Evolutionary conservation across 2,888 invertebrate species (phyloP), one percentile per base, ranked within the genome.

Genomic region (Cartodere bifasciata): DNA sequence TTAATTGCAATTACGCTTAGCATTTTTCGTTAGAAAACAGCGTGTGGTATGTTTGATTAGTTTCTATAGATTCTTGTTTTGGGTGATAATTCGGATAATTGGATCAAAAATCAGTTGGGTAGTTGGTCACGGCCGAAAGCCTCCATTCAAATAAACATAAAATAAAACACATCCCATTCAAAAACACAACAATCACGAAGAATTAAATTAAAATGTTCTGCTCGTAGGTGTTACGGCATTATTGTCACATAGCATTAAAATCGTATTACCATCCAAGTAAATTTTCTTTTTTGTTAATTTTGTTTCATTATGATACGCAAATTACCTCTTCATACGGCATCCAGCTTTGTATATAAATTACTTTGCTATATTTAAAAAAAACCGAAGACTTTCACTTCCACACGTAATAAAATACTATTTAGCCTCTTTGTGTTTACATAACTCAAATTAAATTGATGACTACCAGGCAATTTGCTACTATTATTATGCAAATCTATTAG

Each of bases 191-290:
- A n/a, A n/a, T n/a, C n/a, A n/a, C n/a, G n/a, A 54, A 55, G 56
- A 56, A 56, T 56, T 55, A 57, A 58, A 59, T 59, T 59, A 59
- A 56, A 57, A 55, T 54, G 58, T 56, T 56, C 45, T 55, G 57
- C 48, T 54, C 42, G 48, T 53, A 54, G 55, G 56, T 59, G 59
- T 59, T 58, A 59, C 58, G 58, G 55, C 54, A 55, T 52, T 50
- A 55, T 57, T 59, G 57, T 59, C 56, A 53, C 51, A 50, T 50
- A 39, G 44, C 55, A 59, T 59, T 59, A 59, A 59, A 59, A 58
- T 54, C 56, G 49, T 55, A 59, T 59, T 58, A 59, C 51, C 48
- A 44, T 49, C n/a, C n/a, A n/a, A 45, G 46, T 45, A 31, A 29
- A 38, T 45, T 46, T 44, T 43, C 43, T 45, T 42, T 45, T 43